A percentile compares a stretch with the other conserved stretches of the same genome.
phyloP scores from a whole-genome alignment of 2,888 invertebrate species.

The Agrilus biguttatus region DNA sequence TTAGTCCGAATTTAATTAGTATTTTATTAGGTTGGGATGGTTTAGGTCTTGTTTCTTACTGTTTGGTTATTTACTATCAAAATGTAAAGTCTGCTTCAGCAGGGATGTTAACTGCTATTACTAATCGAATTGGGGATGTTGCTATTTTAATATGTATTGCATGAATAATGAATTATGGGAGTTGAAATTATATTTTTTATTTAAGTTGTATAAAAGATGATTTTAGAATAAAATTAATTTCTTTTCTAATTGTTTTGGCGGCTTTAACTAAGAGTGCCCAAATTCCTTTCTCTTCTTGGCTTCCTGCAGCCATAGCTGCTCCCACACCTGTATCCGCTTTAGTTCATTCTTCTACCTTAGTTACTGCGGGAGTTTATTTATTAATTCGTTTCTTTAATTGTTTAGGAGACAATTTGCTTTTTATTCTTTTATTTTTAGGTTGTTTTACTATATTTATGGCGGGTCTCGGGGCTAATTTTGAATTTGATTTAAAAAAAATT shows the following conservation, averaged over 20 bases:
- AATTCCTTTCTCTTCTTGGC: conserved; percentile 64
- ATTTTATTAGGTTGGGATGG: conserved; percentile 63
- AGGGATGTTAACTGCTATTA: conserved; percentile 55
- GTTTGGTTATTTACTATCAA: conserved; percentile 58
- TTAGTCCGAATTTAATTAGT: conserved; percentile 53
- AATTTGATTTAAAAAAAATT: conserved; percentile 62
- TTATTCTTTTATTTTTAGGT: conserved; percentile 42
- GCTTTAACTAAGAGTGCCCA: conserved; percentile 67
- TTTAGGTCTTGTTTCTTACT: conserved; percentile 56
- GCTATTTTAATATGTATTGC: conserved; percentile 40
- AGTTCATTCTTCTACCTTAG: conserved; percentile 66
- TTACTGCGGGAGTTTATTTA: conserved; percentile 62
- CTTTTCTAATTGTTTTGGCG: conserved; percentile 35
- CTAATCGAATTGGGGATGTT: conserved; percentile 62
- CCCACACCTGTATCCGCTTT: conserved; percentile 55
- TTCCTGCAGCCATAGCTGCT: conserved; percentile 62
- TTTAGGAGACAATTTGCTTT: conserved; percentile 31
- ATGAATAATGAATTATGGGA: conserved; percentile 23
- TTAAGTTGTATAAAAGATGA: conserved; percentile 33
- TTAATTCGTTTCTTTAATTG: conserved; percentile 52
- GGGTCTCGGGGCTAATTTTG: conserved; percentile 45
- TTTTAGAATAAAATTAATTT: conserved; percentile 31
- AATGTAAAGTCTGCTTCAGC: conserved; percentile 54
- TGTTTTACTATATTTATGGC: conserved; percentile 46
- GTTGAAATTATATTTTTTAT: conserved; percentile 24